Conservation (phyloP, 2,113 vertebrate genomes). For the Etheostoma spectabile region DNA sequence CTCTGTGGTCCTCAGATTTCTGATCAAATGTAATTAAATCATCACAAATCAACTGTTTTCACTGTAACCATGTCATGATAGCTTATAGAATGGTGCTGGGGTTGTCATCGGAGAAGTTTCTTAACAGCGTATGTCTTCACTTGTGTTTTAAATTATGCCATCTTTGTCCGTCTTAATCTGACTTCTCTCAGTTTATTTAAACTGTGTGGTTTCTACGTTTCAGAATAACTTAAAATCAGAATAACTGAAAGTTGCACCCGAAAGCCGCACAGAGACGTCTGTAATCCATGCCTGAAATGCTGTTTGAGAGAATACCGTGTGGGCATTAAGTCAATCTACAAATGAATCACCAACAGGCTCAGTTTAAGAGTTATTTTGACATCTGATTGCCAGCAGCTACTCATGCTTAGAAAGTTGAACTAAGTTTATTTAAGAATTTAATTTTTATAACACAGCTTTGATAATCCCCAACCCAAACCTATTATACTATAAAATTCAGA, state of each 20-base stretch:
- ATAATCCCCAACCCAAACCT: no score
- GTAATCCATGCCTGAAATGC: not conserved
- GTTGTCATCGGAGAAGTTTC: not conserved
- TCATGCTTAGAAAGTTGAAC: not conserved
- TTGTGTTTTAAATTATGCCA: not conserved
- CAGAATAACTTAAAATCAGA: no score
- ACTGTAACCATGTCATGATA: not conserved
- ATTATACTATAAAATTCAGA: no score
- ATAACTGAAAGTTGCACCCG: no score
- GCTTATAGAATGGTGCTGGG: no score
- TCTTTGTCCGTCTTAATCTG: not conserved
- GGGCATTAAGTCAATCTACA: not conserved
- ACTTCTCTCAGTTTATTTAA: conserved; percentile 2
- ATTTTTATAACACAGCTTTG: no score
- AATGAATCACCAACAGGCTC: not conserved
- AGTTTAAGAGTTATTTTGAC: not conserved
- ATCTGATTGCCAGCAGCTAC: not conserved
- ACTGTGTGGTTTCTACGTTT: not conserved
- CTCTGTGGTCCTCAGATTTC: conserved; percentile 2
- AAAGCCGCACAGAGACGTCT: no score
- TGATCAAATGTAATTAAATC: conserved; percentile 24
- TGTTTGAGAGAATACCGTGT: not conserved
- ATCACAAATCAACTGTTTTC: not conserved
- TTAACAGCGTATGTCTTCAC: not conserved
- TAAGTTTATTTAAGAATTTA: no score